These are phyloP conservation scores for Apostichopus japonicus DNA, from an alignment of 35 echinoderm and acorn worm species.

Conservation along the genomic window DNA sequence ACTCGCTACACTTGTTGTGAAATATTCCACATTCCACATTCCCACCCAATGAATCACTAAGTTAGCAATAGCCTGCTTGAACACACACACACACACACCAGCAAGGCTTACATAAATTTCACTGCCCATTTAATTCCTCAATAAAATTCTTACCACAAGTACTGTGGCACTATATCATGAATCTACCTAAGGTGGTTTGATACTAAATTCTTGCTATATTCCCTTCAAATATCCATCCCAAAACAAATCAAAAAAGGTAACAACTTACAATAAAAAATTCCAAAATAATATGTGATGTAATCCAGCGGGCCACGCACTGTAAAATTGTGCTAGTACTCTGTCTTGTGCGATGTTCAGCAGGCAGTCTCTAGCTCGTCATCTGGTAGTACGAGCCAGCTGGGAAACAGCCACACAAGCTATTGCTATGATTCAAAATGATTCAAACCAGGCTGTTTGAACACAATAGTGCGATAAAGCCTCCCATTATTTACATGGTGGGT, in stretches of 20 bases:
- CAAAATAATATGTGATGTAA: neutral
- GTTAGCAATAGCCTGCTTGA: neutral
- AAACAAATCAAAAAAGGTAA: neutral
- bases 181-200: neutral
- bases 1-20: conserved; percentile 30
- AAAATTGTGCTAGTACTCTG: neutral
- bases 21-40: conserved; percentile 15
- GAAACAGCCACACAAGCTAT: neutral
- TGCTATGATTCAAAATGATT: conserved; percentile 30
- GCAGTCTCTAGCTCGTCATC: neutral
- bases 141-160: neutral
- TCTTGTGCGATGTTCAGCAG: neutral
- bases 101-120: neutral
- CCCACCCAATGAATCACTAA: conserved; percentile 43
- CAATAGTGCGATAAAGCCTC: conserved; percentile 37
- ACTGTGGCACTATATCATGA: neutral
- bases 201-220: neutral
- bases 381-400: neutral
- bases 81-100: neutral
- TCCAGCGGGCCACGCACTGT: neutral
- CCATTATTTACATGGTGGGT: conserved; percentile 19
- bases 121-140: neutral
- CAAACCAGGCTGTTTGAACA: conserved; percentile 10
- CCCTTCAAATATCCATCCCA: neutral
- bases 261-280: neutral